Evolutionary conservation across 2,888 invertebrate species (phyloP), one percentile per base, ranked within the genome.

Genomic region (Epinotia nisella): DNA sequence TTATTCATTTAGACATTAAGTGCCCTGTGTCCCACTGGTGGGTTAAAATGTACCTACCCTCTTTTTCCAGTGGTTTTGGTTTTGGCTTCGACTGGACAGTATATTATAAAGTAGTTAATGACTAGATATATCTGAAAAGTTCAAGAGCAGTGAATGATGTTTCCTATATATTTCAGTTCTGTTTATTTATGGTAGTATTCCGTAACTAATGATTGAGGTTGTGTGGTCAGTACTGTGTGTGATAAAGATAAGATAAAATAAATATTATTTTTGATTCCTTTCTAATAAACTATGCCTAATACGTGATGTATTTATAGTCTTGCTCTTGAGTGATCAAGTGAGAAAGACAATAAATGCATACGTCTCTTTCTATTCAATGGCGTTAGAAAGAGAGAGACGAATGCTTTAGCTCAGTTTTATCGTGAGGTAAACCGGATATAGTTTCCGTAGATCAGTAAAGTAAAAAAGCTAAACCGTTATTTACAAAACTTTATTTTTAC

Each of bases 401-500:
- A 45, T 15, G 15, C 15, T 4, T 45, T 45, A 15, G 3, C 15
- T 45, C 15, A 41, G 13, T 4, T n/a, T 49, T 49, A 49, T 49
- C n/a, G n/a, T n/a, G n/a, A n/a, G n/a, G n/a, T n/a, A n/a, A n/a
- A n/a, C n/a, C n/a, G n/a, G n/a, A n/a, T n/a, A n/a, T n/a, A n/a
- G n/a, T n/a, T n/a, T n/a, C n/a, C n/a, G n/a, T n/a, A n/a, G n/a
- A n/a, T n/a, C n/a, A n/a, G n/a, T n/a, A n/a, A n/a, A n/a, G n/a
- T 79, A 78, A 82, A 80, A 78, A 68, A 75, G 70, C 51, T 51
- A 55, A 51, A 70, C 74, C 76, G 76, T 85, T 91, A 91, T 91
- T 88, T 90, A 92, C 90, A 92, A 85, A 84, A 80, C 77, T 79
- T 87, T 88, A 88, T 85, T 87, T 87, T 89, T 87, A 89, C 84